A percentile compares a stretch with the other conserved stretches of the same genome.
Conservation (phyloP, 1,140 invertebrate genomes). For the Chlorops oryzae region DNA sequence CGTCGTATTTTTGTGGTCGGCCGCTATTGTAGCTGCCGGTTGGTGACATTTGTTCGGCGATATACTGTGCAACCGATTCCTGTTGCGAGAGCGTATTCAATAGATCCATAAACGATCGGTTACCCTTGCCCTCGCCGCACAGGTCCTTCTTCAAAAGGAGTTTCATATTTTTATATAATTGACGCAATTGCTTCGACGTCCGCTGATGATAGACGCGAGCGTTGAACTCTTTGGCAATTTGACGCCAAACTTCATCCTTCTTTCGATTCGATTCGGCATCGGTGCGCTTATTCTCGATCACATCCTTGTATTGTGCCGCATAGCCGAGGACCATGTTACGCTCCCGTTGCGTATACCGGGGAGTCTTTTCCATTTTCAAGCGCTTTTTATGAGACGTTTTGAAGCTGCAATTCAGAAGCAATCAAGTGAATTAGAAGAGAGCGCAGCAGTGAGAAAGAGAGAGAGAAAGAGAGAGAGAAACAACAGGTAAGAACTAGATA, state of each 20-base stretch:
- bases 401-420: conserved; percentile 27
- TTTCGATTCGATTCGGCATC: conserved; percentile 47
- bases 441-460: not conserved
- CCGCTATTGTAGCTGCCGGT: conserved; percentile 24
- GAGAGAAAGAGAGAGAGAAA: not conserved
- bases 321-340: conserved; percentile 45
- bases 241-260: conserved; percentile 45
- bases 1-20: conserved; percentile 17
- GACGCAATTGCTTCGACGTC: conserved; percentile 41
- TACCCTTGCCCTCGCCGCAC: conserved; percentile 39
- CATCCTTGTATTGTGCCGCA: conserved; percentile 44
- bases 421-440: not conserved
- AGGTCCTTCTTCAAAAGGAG: conserved; percentile 43
- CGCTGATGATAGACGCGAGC: conserved; percentile 42
- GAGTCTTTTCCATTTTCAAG: conserved; percentile 48
- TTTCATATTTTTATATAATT: conserved; percentile 46
- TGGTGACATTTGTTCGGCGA: conserved; percentile 38
- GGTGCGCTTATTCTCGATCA: conserved; percentile 45
- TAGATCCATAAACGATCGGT: conserved; percentile 39
- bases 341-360: conserved; percentile 47
- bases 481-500: not conserved
- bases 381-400: conserved; percentile 43
- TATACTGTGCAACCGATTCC: conserved; percentile 38
- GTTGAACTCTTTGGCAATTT: conserved; percentile 46
- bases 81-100: conserved; percentile 42